phyloP scores from a whole-genome alignment of 2,113 vertebrate genomes.

The Piprites chloris region DNA sequence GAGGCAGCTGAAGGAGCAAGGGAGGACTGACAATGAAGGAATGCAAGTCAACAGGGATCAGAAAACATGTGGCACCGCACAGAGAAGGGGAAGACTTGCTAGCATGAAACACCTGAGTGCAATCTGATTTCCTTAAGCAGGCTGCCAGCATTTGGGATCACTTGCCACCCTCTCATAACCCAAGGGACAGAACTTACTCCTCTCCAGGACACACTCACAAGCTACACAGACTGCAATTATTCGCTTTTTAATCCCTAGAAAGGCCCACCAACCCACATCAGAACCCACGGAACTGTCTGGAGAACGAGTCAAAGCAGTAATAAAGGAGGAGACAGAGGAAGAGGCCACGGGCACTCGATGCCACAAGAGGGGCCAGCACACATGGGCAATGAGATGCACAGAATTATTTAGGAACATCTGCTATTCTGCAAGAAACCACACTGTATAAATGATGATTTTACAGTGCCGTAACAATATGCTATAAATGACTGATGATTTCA shows the following conservation, averaged over 20 bases:
- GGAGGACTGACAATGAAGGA: neutral
- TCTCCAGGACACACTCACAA: neutral
- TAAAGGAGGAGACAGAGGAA: neutral
- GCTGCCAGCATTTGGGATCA: neutral
- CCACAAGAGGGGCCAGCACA: neutral
- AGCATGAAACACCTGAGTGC: rapidly evolving
- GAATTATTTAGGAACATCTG: neutral
- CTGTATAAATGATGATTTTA: neutral
- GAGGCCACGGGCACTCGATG: rapidly evolving
- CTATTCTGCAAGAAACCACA: neutral
- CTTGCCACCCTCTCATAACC: neutral
- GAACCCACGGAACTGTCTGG: neutral
- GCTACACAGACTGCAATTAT: neutral
- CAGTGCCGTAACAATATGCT: neutral
- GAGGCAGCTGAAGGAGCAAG: rapidly evolving
- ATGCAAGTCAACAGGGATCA: neutral
- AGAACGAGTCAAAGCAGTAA: neutral
- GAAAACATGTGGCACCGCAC: neutral
- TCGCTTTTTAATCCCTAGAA: neutral
- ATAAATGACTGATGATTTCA: neutral
- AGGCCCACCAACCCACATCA: neutral
- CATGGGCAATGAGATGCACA: neutral
- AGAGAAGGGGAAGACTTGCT: neutral
- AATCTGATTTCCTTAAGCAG: rapidly evolving
- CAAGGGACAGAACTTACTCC: rapidly evolving